A percentile compares a stretch with the other conserved stretches of the same genome.
These are phyloP conservation scores for Halocaridina rubra DNA, from an alignment of 2,888 invertebrate species.

Conservation along the genomic window DNA sequence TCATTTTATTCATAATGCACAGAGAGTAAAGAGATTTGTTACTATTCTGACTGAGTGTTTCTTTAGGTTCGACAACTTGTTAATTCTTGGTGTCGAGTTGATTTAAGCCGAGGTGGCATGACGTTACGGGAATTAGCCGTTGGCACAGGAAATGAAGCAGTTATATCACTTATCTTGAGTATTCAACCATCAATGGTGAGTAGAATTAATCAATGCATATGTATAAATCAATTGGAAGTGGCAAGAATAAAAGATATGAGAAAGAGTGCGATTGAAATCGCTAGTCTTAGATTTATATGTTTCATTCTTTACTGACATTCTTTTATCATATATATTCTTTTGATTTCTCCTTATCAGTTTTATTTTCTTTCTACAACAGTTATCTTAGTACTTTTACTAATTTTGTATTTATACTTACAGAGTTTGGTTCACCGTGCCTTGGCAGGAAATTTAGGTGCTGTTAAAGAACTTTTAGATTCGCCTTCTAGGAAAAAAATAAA, in stretches of 20 bases:
- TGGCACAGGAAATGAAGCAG: constrained; percentile 59
- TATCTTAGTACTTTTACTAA: too few species aligned
- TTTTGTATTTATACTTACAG: constrained; percentile 31
- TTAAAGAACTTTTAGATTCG: constrained; percentile 48
- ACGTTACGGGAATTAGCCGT: constrained; percentile 40
- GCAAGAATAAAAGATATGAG: too few species aligned
- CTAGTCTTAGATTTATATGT: too few species aligned
- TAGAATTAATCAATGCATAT: too few species aligned
- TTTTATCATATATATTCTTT: too few species aligned
- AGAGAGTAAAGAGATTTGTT: background rate
- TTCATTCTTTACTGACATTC: too few species aligned
- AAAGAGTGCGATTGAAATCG: too few species aligned
- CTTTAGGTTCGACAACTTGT: constrained; percentile 42
- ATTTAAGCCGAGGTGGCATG: constrained; percentile 31
- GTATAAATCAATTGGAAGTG: too few species aligned
- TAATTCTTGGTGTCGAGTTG: constrained; percentile 54
- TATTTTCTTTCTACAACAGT: too few species aligned
- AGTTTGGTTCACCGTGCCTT: constrained; percentile 54
- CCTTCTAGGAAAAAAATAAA: constrained; percentile 54
- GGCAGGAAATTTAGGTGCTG: constrained; percentile 51
- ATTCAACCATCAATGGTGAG: constrained; percentile 62
- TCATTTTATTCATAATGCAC: background rate
- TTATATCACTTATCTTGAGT: constrained; percentile 58
- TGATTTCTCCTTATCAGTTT: too few species aligned
- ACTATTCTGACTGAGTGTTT: too few species aligned